These are phyloP conservation scores for Silurus glanis DNA, from an alignment of 2,113 vertebrate genomes.

Conservation along the genomic window DNA sequence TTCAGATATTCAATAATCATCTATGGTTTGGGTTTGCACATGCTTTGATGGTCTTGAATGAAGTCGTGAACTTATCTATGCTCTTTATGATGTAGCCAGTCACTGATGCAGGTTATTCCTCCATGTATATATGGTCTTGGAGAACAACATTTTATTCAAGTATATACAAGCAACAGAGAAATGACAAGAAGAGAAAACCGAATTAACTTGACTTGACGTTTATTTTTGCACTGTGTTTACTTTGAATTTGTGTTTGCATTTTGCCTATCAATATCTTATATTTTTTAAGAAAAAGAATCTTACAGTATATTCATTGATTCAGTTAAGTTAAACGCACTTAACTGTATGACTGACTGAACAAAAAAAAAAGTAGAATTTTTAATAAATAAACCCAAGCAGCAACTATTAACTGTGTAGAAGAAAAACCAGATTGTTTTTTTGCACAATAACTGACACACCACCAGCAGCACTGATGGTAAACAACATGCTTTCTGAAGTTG, in stretches of 20 bases:
- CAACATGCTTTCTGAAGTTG: conserved; percentile 23
- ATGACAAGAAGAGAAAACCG: not conserved
- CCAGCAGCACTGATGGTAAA: not conserved
- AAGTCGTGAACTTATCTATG: not conserved
- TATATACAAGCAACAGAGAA: not conserved
- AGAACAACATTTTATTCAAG: not conserved
- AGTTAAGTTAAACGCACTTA: not conserved
- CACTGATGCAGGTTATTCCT: not conserved
- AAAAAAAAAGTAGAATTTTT: not conserved
- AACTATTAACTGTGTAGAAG: not conserved
- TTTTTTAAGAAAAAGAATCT: not conserved
- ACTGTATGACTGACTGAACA: not conserved
- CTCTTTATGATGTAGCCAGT: not conserved
- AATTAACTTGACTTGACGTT: not conserved
- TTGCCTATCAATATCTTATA: not conserved
- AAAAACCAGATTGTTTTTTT: not conserved
- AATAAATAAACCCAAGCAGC: not conserved
- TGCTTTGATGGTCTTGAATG: not conserved
- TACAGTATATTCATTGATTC: not conserved
- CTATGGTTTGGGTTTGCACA: not conserved
- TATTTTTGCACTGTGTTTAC: not conserved
- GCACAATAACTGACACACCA: conserved; percentile 25
- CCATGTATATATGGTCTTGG: not conserved
- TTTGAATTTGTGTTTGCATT: not conserved
- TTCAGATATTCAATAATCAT: not conserved